Conservation (phyloP, 2,113 vertebrate species). For the Dicentrarchus labrax region DNA sequence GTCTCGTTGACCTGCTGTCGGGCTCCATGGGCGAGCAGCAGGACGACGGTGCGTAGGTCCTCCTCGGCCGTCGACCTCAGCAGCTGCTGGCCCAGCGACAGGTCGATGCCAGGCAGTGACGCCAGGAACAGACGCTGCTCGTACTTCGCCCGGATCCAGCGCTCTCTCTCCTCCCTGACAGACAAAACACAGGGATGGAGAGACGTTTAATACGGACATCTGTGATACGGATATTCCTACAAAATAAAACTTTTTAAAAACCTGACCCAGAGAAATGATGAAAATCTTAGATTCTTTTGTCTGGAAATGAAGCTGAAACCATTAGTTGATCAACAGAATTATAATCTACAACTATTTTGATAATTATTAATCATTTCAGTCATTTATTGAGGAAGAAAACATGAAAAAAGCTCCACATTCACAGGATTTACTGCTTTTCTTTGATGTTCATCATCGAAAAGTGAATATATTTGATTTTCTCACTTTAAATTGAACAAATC, state of each 20-base stretch:
- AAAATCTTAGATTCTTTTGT: too few relatives aligned
- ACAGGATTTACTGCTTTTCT: too few relatives aligned
- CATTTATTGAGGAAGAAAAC: too few relatives aligned
- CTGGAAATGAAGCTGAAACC: too few relatives aligned
- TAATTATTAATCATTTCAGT: too few relatives aligned
- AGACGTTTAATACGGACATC: background rate
- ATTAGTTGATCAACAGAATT: too few relatives aligned
- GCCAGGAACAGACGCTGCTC: conserved; percentile 97
- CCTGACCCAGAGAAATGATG: background rate
- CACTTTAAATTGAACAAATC: too few relatives aligned
- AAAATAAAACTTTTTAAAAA: background rate
- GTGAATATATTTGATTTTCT: too few relatives aligned
- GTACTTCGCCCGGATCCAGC: conserved; percentile 97
- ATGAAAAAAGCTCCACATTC: too few relatives aligned
- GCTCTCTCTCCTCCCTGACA: conserved; percentile 95
- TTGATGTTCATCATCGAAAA: too few relatives aligned
- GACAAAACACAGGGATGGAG: background rate
- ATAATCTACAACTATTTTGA: too few relatives aligned
- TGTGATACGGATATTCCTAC: background rate
- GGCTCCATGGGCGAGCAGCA: conserved; percentile 93
- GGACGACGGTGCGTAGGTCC: conserved; percentile 90
- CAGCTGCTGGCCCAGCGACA: conserved; percentile 93
- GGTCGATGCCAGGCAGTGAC: conserved; percentile 85
- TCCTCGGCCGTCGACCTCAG: conserved; percentile 92
- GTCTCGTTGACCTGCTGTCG: conserved; percentile 97